Evolutionary conservation across 2,888 invertebrate species (phyloP).

Genomic region (Thyatira batis): DNA sequence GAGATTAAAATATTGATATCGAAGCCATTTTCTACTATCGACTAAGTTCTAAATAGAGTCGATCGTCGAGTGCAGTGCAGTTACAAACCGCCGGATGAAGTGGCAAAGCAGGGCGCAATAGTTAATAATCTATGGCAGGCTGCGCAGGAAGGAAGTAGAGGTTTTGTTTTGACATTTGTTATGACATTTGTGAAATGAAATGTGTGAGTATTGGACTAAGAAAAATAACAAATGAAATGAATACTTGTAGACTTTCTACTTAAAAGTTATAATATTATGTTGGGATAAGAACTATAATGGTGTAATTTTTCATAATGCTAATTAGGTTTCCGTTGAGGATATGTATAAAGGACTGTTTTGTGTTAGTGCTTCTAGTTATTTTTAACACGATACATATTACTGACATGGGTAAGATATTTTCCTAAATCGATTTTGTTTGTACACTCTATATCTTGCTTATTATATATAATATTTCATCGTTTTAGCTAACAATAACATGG

Average conservation of each 20-base stretch:
- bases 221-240: too few species aligned
- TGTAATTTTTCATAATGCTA: constrained; percentile 46
- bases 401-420: constrained; percentile 65
- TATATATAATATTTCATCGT: constrained; percentile 15
- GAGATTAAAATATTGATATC: too few species aligned
- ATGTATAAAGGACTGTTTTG: constrained; percentile 63
- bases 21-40: too few species aligned
- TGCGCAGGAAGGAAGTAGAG: too few species aligned
- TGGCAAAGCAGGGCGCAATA: too few species aligned
- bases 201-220: too few species aligned
- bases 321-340: constrained; percentile 60
- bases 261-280: background rate
- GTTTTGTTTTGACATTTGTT: too few species aligned
- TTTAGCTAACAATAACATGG: constrained; percentile 82
- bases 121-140: too few species aligned
- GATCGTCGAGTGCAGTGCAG: too few species aligned
- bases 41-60: too few species aligned
- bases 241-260: too few species aligned
- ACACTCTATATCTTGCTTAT: background rate
- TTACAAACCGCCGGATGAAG: too few species aligned
- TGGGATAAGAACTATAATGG: constrained; percentile 18
- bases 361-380: constrained; percentile 71
- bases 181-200: background rate
- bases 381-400: constrained; percentile 76
- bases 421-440: background rate